Evolutionary conservation across 2,888 invertebrate genomes (phyloP), one percentile per base, ranked within the genome.

Genomic region (Petrolisthes cinctipes): DNA sequence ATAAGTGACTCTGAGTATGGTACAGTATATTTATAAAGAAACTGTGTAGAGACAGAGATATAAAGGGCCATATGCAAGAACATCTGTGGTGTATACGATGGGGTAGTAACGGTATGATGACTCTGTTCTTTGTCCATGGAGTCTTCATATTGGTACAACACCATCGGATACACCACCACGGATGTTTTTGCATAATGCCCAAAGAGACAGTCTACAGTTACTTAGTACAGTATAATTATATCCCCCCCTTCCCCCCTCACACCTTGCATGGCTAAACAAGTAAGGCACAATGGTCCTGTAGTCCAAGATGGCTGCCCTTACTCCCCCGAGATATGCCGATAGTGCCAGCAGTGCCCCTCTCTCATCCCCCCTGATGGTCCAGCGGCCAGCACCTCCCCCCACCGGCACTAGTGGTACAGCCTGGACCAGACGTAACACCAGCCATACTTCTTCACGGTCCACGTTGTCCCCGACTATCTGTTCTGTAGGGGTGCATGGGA

Each of bases 311-410:
- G 90, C 81, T 53, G 90, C 90, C 57, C 68, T 86, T 17, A 90
- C 84, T 9, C 88, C 90, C 5, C 90, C 90, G n/a, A 88, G 71
- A 37, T 86, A 88, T 7, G 90, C 88, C 6, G 90, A 90, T 11
- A 90, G 56, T 5, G 90, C 83, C 37, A 90, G 82, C 0, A 90
- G 53, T 5, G 75, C 82, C 51, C 85, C 87, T 53, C 83, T 85
- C 83, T 84, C 80, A 51, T 86, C 80, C 9, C 75, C 81, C 37
- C 81, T 83, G 20, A 88, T 56, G 5, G 73, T 80, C 87, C 87
- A 88, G 61, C 80, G 80, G 0, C 81, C 87, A 51, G 57, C 81
- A 5, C n/a, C 57, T 0, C 80, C 73, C 0, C 71, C 87, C 4
- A 17, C 57, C 0, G 83, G 86, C 7, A 71, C 71, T 23, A 89